These are phyloP conservation scores for Stenodera caucasica DNA, from an alignment of 2,888 invertebrate genomes.

Conservation along the genomic window DNA sequence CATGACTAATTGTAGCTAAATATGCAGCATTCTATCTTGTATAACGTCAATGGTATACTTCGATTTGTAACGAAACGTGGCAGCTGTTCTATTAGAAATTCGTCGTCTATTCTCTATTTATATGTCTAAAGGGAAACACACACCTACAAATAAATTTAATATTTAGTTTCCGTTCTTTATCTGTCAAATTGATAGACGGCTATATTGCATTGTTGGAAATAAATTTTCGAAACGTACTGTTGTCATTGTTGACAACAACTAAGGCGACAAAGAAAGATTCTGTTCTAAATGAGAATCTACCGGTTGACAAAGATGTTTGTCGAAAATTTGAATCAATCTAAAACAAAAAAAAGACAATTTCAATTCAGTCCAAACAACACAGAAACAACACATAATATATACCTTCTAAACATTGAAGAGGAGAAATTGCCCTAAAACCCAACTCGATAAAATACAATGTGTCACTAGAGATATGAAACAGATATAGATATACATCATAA, in stretches of 20 bases:
- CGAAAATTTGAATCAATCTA: slow-evolving; percentile 21
- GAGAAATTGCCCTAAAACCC: slow-evolving; percentile 1
- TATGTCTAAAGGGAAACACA: too few species aligned
- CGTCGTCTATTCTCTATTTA: not conserved
- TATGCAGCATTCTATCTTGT: not conserved
- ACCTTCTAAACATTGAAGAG: not conserved
- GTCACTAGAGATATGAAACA: slow-evolving; percentile 5
- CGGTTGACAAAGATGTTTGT: slow-evolving; percentile 16
- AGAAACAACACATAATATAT: not conserved
- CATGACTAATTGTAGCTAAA: not conserved
- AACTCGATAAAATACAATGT: slow-evolving; percentile 2
- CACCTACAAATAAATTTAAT: slow-evolving; percentile 11
- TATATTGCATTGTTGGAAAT: slow-evolving; percentile 13
- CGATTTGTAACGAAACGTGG: not conserved
- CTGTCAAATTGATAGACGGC: slow-evolving; percentile 18
- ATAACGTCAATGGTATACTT: too few species aligned
- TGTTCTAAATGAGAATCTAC: slow-evolving; percentile 16
- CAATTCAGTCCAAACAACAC: slow-evolving; percentile 13
- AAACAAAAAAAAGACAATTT: slow-evolving; percentile 17
- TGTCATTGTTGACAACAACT: not conserved
- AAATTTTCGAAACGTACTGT: not conserved
- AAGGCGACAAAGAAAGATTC: slow-evolving; percentile 11
- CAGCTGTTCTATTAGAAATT: slow-evolving; percentile 13
- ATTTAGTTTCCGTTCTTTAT: not conserved
- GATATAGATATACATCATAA: not conserved